phyloP scores from a whole-genome alignment of 2,888 invertebrate genomes.

The Xestoiulus laeticollis region DNA sequence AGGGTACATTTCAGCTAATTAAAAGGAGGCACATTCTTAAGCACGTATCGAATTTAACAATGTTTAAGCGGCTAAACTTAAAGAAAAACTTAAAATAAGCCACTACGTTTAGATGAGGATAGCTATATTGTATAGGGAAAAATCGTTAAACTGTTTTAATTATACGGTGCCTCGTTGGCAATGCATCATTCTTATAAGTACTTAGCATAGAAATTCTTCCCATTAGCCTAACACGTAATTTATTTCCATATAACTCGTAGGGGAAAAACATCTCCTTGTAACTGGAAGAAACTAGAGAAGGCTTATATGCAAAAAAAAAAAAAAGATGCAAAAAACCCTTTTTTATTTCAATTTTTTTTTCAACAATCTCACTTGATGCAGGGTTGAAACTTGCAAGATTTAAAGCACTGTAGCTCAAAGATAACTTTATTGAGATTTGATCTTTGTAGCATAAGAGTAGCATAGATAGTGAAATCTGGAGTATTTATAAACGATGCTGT shows the following conservation, averaged over 20 bases:
- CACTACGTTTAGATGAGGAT: not conserved
- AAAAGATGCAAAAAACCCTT: too few relatives aligned
- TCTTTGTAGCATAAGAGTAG: too few relatives aligned
- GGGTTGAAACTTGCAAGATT: too few relatives aligned
- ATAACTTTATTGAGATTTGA: too few relatives aligned
- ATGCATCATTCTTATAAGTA: not conserved
- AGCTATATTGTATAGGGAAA: not conserved
- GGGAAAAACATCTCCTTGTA: not conserved
- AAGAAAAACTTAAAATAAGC: not conserved
- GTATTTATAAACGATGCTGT: too few relatives aligned
- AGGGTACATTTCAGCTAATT: conserved; percentile 15
- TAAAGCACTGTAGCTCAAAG: too few relatives aligned
- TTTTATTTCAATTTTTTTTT: too few relatives aligned
- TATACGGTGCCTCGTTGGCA: not conserved
- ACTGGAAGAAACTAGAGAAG: too few relatives aligned
- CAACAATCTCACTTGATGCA: too few relatives aligned
- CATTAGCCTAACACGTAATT: not conserved
- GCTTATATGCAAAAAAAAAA: too few relatives aligned
- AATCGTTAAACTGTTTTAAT: not conserved
- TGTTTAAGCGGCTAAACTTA: not conserved
- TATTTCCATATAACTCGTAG: not conserved
- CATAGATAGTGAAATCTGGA: too few relatives aligned
- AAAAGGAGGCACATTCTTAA: not conserved
- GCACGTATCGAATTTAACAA: conserved; percentile 15
- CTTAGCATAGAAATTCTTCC: not conserved